Conservation (phyloP, 2,797 vertebrate species). For the Clarias pachynema region DNA sequence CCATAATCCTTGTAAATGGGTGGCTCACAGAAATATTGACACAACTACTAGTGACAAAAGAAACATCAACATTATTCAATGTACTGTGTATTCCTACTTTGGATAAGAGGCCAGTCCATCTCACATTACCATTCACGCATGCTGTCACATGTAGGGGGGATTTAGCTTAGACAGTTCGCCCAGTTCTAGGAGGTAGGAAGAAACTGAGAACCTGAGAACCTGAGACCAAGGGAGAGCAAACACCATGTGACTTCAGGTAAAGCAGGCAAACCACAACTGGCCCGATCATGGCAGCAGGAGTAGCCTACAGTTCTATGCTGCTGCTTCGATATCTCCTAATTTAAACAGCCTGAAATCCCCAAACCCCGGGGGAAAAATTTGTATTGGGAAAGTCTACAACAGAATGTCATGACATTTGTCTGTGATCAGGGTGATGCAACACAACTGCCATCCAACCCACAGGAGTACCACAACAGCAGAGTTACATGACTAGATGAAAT, state of each 20-base stretch:
- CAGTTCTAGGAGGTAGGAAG: background rate
- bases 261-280: background rate
- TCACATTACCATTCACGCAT: background rate
- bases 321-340: background rate
- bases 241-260: too few relatives aligned
- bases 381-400: background rate
- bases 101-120: background rate
- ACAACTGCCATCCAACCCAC: background rate
- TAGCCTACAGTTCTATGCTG: background rate
- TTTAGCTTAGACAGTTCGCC: background rate
- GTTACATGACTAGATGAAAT: background rate
- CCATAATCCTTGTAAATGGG: background rate
- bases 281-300: background rate
- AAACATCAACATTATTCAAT: background rate
- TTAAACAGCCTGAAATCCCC: background rate
- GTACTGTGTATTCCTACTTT: background rate
- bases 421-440: constrained; percentile 10
- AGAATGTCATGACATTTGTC: background rate
- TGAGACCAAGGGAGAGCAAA: background rate
- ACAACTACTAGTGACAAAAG: background rate
- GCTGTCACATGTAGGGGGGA: background rate
- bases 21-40: background rate
- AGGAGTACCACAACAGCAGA: background rate
- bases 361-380: background rate
- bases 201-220: background rate